A percentile compares a stretch with the other conserved stretches of the same genome.
Evolutionary conservation across 2,888 invertebrate species (phyloP).

Genomic region (Crepidodera aurea): DNA sequence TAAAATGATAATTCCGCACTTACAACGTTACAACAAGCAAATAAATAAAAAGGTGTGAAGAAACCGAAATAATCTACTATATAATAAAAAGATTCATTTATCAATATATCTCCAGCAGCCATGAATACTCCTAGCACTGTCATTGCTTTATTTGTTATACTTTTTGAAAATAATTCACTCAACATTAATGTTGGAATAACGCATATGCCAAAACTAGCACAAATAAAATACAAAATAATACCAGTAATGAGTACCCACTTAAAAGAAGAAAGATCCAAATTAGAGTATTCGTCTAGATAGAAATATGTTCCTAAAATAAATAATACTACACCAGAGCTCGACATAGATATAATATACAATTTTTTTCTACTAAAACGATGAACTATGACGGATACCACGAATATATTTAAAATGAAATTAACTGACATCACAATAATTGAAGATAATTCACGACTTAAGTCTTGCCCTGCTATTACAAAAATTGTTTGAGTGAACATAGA

Average conservation of each 20-base stretch:
- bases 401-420: slow-evolving; percentile 39
- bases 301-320: slow-evolving; percentile 44
- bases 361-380: slow-evolving; percentile 47
- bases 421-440: slow-evolving; percentile 43
- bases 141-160: slow-evolving; percentile 53
- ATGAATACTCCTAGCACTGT: slow-evolving; percentile 47
- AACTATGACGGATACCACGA: slow-evolving; percentile 43
- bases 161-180: slow-evolving; percentile 53
- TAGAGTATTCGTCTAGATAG: slow-evolving; percentile 41
- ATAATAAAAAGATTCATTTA: slow-evolving; percentile 52
- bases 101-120: slow-evolving; percentile 42
- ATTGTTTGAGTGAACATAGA: slow-evolving; percentile 51
- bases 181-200: slow-evolving; percentile 52
- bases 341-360: slow-evolving; percentile 45
- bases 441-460: slow-evolving; percentile 34
- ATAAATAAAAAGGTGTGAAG: slow-evolving; percentile 53
- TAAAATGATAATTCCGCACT: too few relatives aligned
- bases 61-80: slow-evolving; percentile 50
- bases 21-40: slow-evolving; percentile 46
- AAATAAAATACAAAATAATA: slow-evolving; percentile 48
- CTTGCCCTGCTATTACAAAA: slow-evolving; percentile 52
- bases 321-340: slow-evolving; percentile 41
- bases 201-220: slow-evolving; percentile 48
- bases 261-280: slow-evolving; percentile 41
- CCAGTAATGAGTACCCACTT: slow-evolving; percentile 54